Conservation (phyloP, 2,113 vertebrate genomes). For the Poeciliopsis turrubarensis region DNA sequence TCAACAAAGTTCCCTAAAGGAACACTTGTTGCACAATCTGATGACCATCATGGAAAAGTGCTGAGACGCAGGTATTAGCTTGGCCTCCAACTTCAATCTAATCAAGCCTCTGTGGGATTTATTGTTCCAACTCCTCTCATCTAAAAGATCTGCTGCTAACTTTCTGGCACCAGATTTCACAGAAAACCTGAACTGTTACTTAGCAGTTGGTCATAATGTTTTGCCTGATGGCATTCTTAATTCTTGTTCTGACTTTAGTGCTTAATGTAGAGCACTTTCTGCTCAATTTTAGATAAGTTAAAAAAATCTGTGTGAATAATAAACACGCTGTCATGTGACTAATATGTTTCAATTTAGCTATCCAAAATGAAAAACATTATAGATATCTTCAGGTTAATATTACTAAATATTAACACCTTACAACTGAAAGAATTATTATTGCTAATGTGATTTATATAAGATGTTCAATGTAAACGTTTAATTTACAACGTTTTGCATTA, state of each 20-base stretch:
- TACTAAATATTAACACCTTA: not conserved
- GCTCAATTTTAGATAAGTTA: no score
- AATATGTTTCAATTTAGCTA: not conserved
- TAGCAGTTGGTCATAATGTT: not conserved
- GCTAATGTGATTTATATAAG: not conserved
- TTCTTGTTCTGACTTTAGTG: not conserved
- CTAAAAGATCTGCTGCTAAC: not conserved
- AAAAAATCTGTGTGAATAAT: no score
- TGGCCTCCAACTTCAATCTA: not conserved
- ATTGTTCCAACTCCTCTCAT: not conserved
- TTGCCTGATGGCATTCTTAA: not conserved
- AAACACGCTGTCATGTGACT: not conserved
- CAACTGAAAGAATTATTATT: not conserved
- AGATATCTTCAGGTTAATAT: not conserved
- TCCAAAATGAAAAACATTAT: not conserved
- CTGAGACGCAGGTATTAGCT: not conserved
- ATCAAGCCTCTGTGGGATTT: not conserved
- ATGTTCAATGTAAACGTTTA: not conserved
- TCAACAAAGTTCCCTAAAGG: no score
- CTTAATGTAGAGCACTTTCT: not conserved
- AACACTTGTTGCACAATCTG: no score
- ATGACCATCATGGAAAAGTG: no score
- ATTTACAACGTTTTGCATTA: not conserved
- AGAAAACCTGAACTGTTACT: not conserved
- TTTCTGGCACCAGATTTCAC: not conserved